These are phyloP conservation scores for Pelmatolapia mariae DNA, from an alignment of 2,113 vertebrate species.

Conservation along the genomic window DNA sequence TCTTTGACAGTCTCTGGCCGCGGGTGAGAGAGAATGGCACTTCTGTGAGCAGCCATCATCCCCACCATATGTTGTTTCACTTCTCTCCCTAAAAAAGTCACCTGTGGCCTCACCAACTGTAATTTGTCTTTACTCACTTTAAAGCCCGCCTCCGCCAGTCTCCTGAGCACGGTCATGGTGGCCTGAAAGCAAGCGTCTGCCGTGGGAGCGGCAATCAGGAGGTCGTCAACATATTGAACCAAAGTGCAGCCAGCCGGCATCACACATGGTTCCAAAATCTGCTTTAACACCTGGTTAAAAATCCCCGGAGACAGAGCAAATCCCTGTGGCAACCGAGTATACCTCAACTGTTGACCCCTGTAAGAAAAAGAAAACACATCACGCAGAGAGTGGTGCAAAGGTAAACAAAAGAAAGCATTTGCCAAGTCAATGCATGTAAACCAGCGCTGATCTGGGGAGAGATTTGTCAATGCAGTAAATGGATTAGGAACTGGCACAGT, in stretches of 20 bases:
- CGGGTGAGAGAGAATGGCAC: too few relatives aligned
- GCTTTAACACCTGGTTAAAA: background rate
- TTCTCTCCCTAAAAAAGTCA: accelerated
- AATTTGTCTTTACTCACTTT: accelerated
- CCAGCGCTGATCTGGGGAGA: background rate
- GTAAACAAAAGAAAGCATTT: background rate
- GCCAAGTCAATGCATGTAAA: background rate
- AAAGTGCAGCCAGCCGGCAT: too few relatives aligned
- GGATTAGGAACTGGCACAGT: background rate
- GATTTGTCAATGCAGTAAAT: background rate
- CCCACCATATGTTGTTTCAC: too few relatives aligned
- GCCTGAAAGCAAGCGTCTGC: too few relatives aligned
- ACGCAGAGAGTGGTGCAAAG: background rate
- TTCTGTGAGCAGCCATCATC: too few relatives aligned
- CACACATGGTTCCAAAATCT: too few relatives aligned
- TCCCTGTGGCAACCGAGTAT: background rate
- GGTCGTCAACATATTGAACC: accelerated
- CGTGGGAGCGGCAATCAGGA: accelerated
- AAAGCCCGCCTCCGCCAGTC: accelerated
- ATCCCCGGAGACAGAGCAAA: background rate
- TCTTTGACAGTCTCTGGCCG: too few relatives aligned
- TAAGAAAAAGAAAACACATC: background rate
- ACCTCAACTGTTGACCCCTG: background rate
- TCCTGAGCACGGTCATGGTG: too few relatives aligned
- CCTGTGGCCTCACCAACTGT: accelerated